A percentile compares a stretch with the other conserved stretches of the same genome.
phyloP scores from a whole-genome alignment of 2,113 vertebrate genomes.

The Coracopsis vasa region DNA sequence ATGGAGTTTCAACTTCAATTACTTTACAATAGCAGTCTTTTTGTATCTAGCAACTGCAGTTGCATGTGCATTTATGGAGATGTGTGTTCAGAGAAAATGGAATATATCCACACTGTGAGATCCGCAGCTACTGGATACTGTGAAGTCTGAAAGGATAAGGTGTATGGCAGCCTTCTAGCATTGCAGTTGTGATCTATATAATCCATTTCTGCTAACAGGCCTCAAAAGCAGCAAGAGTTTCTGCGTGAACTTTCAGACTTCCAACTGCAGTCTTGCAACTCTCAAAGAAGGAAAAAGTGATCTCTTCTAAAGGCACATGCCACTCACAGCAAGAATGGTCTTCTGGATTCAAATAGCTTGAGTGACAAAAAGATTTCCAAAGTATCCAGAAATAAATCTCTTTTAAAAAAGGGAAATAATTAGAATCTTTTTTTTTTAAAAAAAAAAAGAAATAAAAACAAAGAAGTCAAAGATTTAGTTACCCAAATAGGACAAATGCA shows the following conservation, averaged over 20 bases:
- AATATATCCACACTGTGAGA: accelerated
- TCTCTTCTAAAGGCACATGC: neutral
- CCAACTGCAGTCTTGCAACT: neutral
- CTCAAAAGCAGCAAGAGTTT: neutral
- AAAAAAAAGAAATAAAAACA: neutral
- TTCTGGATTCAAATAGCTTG: neutral
- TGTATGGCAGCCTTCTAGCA: accelerated
- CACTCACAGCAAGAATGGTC: neutral
- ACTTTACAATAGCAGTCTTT: neutral
- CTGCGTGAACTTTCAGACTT: neutral
- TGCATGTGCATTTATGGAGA: neutral
- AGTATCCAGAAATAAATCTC: neutral
- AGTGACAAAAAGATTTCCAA: neutral
- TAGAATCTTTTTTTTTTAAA: neutral
- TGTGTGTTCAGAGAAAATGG: neutral
- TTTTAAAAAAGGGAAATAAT: neutral
- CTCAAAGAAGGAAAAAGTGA: neutral
- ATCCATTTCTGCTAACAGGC: neutral
- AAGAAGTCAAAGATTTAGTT: neutral
- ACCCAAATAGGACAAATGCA: neutral
- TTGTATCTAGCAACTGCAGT: neutral
- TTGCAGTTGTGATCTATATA: neutral
- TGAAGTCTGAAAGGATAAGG: neutral
- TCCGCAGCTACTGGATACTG: neutral
- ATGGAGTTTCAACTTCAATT: neutral